A percentile compares a stretch with the other conserved stretches of the same genome.
phyloP scores from a whole-genome alignment of 1,140 invertebrate genomes.

The Brachionus sp. region DNA sequence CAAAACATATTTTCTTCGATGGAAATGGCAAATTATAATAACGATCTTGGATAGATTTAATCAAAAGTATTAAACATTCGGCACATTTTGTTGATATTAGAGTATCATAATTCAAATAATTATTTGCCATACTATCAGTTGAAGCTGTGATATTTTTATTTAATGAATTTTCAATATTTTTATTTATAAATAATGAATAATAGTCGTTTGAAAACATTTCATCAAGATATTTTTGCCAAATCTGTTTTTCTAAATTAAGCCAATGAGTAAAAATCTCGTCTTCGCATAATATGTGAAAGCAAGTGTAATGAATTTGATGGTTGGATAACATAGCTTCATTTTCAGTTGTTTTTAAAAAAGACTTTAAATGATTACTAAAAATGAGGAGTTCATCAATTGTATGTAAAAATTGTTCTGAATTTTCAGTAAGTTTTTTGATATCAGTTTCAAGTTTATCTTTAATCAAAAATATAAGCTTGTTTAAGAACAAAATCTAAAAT shows the following conservation, averaged over 20 bases:
- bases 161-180: background rate
- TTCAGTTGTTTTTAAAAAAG: slow-evolving; percentile 18
- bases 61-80: background rate
- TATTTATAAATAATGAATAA: background rate
- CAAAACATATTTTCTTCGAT: slow-evolving; percentile 2
- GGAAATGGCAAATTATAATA: background rate
- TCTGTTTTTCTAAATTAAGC: slow-evolving; percentile 26
- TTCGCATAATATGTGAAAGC: slow-evolving; percentile 13
- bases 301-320: background rate
- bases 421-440: background rate
- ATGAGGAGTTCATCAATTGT: slow-evolving; percentile 29
- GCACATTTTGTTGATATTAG: background rate
- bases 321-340: background rate
- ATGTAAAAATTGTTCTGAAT: slow-evolving; percentile 18
- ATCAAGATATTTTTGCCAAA: slow-evolving; percentile 38
- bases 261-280: background rate
- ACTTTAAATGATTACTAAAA: background rate
- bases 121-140: background rate
- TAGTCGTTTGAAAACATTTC: slow-evolving; percentile 18
- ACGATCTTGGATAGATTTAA: slow-evolving; percentile 13
- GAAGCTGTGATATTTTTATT: background rate
- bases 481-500: slow-evolving; percentile 29
- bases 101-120: background rate
- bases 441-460: slow-evolving; percentile 23
- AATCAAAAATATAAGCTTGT: background rate